phyloP scores from a whole-genome alignment of 2,888 invertebrate genomes.

The Melieria picta region DNA sequence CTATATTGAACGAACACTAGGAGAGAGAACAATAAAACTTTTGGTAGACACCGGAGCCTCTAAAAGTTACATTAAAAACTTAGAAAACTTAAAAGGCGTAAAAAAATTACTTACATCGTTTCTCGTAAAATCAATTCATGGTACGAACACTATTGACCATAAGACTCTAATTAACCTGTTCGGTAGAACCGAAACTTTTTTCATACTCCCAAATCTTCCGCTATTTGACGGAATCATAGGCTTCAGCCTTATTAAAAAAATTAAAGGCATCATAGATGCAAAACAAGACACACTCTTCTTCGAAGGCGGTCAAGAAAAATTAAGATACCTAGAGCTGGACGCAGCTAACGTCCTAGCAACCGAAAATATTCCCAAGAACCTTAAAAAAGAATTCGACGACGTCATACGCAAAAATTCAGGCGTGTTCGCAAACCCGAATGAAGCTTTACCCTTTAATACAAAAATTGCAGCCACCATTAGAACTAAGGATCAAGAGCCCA shows the following conservation, averaged over 20 bases:
- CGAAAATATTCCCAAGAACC: not conserved
- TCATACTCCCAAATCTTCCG: not conserved
- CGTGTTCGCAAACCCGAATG: constrained; percentile 33
- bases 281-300: not conserved
- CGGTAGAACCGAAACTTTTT: not conserved
- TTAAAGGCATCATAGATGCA: not conserved
- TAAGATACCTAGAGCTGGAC: not conserved
- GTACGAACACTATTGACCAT: not conserved
- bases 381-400: constrained; percentile 5
- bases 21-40: too few relatives aligned
- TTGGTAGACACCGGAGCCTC: too few relatives aligned
- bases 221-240: constrained; percentile 14
- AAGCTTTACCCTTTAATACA: constrained; percentile 22
- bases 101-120: too few relatives aligned
- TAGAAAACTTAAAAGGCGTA: too few relatives aligned
- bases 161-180: not conserved
- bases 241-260: not conserved
- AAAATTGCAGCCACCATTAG: constrained; percentile 34
- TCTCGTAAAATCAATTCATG: too few relatives aligned
- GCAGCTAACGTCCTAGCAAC: not conserved
- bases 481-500: constrained; percentile 24
- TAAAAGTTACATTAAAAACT: too few relatives aligned
- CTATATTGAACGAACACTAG: too few relatives aligned
- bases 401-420: constrained; percentile 12
- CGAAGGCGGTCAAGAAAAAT: not conserved